Evolutionary conservation across 2,797 vertebrate genomes (phyloP).

Genomic region (Sitta carolinensis): DNA sequence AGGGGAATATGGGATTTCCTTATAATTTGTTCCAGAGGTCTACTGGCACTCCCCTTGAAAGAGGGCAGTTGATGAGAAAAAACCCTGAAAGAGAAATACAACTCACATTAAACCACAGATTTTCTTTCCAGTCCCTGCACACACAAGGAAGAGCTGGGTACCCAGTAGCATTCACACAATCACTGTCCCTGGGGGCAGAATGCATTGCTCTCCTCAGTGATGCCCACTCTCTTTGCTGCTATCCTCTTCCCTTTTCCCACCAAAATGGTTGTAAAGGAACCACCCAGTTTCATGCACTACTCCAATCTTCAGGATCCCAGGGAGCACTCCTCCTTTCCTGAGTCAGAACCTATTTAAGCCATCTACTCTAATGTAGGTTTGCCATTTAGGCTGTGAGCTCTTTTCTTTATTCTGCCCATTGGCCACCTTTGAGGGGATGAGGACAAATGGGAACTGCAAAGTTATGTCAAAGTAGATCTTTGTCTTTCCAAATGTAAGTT

Average conservation of each 20-base stretch:
- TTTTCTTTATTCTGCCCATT: background rate
- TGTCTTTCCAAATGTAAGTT: background rate
- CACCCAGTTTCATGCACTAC: background rate
- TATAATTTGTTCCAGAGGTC: constrained; percentile 33
- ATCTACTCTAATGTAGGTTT: background rate
- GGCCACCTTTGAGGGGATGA: background rate
- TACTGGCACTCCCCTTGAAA: background rate
- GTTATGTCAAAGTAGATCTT: background rate
- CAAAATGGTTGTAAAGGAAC: background rate
- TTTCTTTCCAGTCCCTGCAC: background rate
- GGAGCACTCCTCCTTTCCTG: background rate
- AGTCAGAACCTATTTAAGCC: background rate
- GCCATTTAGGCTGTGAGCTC: background rate
- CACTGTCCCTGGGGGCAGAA: rapidly evolving
- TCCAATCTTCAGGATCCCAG: background rate
- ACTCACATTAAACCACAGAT: background rate
- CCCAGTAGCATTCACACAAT: background rate
- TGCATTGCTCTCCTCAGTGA: rapidly evolving
- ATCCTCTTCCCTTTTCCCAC: background rate
- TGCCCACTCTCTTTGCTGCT: rapidly evolving
- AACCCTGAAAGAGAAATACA: background rate
- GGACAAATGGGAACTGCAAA: background rate
- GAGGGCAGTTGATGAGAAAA: background rate
- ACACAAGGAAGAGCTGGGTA: background rate
- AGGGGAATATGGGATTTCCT: constrained; percentile 1